Percentiles rank a stretch among this genome's conserved stretches.
Conservation (phyloP, 1,140 invertebrate species). For the Caenorhabditis tropicalis region DNA sequence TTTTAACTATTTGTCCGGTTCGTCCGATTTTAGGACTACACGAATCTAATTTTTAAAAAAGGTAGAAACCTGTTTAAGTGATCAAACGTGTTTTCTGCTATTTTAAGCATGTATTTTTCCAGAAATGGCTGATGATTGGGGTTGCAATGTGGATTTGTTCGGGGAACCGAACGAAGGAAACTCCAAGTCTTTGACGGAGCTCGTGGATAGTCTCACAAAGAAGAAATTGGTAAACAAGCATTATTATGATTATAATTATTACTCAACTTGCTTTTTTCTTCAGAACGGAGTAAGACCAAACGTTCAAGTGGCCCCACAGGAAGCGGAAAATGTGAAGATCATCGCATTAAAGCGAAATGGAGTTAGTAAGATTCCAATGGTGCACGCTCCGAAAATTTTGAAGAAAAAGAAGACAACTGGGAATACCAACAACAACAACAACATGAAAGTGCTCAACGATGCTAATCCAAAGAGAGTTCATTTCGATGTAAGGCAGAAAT, state of each 20-base stretch:
- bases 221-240: conserved; percentile 22
- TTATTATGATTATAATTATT: not conserved
- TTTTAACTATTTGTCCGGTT: no score
- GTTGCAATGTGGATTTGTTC: conserved; percentile 35
- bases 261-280: no score
- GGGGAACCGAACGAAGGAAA: not conserved
- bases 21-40: no score
- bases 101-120: not conserved
- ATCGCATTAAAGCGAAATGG: conserved; percentile 3
- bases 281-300: not conserved
- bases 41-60: no score
- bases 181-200: conserved; percentile 45
- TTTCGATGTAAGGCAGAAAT: conserved; percentile 43
- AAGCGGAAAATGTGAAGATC: conserved; percentile 36
- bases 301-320: not conserved
- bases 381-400: conserved; percentile 47
- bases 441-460: conserved; percentile 40
- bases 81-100: no score
- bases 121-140: conserved; percentile 49
- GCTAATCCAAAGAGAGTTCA: conserved; percentile 41
- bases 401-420: conserved; percentile 47
- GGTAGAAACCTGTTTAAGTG: no score
- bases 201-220: conserved; percentile 43
- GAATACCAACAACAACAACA: conserved; percentile 42
- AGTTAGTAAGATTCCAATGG: conserved; percentile 1